Percentiles rank a stretch among this genome's conserved stretches.
Conservation (phyloP, 2,113 vertebrate species). For the Coptodon rendalli region DNA sequence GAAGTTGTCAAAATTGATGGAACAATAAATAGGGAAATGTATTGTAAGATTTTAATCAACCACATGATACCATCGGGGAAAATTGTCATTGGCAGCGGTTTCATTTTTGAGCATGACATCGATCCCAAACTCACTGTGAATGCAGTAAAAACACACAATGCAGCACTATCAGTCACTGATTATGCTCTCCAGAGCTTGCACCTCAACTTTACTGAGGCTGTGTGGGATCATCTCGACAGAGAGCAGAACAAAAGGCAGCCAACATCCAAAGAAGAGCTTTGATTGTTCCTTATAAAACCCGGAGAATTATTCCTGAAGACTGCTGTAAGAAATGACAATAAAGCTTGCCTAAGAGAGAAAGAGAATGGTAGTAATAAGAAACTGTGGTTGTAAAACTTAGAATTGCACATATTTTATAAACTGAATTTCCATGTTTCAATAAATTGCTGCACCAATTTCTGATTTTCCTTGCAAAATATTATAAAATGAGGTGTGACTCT, state of each 20-base stretch:
- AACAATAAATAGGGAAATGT: not conserved
- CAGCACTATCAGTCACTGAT: not conserved
- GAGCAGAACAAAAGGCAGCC: not conserved
- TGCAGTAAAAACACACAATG: not conserved
- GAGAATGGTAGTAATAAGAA: not conserved
- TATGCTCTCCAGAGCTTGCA: not conserved
- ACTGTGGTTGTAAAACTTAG: not conserved
- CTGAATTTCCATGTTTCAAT: not conserved
- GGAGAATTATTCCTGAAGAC: not conserved
- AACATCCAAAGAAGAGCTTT: not conserved
- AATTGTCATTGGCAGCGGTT: not conserved
- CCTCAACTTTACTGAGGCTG: not conserved
- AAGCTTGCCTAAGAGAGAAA: not conserved
- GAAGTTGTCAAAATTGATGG: not conserved
- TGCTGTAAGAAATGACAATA: not conserved
- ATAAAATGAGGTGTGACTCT: not conserved
- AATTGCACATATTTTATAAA: not conserved
- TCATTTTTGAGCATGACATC: not conserved
- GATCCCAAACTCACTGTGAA: not conserved
- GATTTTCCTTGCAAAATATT: not conserved
- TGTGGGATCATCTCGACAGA: not conserved
- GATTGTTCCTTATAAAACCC: not conserved
- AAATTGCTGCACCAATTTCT: not conserved
- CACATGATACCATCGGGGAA: not conserved
- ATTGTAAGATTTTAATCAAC: not conserved